Conservation (phyloP, 1,140 invertebrate species). For the Drosophila equinoxialis region DNA sequence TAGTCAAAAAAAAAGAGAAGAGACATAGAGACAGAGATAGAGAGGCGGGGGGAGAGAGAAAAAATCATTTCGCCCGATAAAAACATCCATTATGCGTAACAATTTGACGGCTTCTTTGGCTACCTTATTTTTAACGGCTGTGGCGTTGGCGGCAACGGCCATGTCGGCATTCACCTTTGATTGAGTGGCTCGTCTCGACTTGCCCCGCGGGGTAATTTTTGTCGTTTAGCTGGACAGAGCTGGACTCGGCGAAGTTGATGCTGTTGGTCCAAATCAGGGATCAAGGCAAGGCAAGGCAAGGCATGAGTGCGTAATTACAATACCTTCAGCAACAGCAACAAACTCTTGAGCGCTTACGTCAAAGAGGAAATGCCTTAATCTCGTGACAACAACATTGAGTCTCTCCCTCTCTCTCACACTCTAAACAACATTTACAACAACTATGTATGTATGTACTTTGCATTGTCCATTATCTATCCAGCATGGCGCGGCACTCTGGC, state of each 20-base stretch:
- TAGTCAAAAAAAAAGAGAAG: constrained; percentile 43
- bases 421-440: background rate
- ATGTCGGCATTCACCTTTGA: constrained; percentile 65
- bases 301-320: constrained; percentile 77
- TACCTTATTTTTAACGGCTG: constrained; percentile 54
- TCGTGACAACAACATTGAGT: constrained; percentile 54
- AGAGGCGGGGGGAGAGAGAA: constrained; percentile 4
- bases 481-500: background rate
- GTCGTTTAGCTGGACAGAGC: constrained; percentile 49
- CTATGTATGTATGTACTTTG: background rate
- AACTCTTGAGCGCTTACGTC: constrained; percentile 68
- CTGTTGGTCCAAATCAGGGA: constrained; percentile 25
- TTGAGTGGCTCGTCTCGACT: constrained; percentile 65
- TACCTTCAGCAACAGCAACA: constrained; percentile 51
- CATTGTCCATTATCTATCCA: constrained; percentile 17
- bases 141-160: constrained; percentile 37
- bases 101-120: constrained; percentile 81
- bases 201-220: constrained; percentile 75
- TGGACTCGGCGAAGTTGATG: background rate
- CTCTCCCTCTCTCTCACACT: background rate
- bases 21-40: background rate
- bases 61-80: constrained; percentile 78
- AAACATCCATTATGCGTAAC: constrained; percentile 81
- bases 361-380: constrained; percentile 80
- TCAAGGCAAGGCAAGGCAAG: constrained; percentile 26